phyloP scores from a whole-genome alignment of 2,113 vertebrate genomes.

The Strigops habroptila region DNA sequence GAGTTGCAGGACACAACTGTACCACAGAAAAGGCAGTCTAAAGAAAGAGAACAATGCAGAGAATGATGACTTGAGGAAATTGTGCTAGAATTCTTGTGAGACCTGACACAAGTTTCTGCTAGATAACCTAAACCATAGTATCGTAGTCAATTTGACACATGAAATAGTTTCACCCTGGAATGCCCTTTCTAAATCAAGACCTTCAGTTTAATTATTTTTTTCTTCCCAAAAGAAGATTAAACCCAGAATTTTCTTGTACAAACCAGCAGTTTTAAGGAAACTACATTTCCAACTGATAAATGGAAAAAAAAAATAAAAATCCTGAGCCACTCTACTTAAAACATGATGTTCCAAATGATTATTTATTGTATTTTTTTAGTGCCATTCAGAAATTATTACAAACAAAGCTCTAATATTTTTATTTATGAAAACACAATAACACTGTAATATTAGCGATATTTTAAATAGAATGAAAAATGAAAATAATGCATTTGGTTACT shows the following conservation, averaged over 20 bases:
- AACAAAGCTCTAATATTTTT: background rate
- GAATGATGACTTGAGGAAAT: background rate
- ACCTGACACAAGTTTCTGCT: background rate
- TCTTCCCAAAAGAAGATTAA: background rate
- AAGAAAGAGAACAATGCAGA: background rate
- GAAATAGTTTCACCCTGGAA: background rate
- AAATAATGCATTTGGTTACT: slow-evolving; percentile 18
- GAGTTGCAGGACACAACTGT: background rate
- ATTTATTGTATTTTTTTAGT: slow-evolving; percentile 41
- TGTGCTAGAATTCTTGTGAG: background rate
- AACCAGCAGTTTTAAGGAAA: background rate
- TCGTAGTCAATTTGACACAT: background rate
- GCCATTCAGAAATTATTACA: slow-evolving; percentile 38
- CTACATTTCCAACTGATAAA: background rate
- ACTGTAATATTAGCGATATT: background rate
- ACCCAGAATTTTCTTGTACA: background rate
- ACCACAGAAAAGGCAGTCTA: background rate
- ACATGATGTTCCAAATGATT: background rate
- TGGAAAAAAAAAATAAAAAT: background rate
- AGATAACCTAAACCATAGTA: background rate
- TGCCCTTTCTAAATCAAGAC: background rate
- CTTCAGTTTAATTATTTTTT: background rate
- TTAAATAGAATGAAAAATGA: background rate
- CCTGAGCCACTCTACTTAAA: background rate
- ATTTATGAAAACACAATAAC: background rate